Base-by-base conservation (phyloP, 1,140 invertebrate genomes). In the Stegodyphus dumicola region DNA sequence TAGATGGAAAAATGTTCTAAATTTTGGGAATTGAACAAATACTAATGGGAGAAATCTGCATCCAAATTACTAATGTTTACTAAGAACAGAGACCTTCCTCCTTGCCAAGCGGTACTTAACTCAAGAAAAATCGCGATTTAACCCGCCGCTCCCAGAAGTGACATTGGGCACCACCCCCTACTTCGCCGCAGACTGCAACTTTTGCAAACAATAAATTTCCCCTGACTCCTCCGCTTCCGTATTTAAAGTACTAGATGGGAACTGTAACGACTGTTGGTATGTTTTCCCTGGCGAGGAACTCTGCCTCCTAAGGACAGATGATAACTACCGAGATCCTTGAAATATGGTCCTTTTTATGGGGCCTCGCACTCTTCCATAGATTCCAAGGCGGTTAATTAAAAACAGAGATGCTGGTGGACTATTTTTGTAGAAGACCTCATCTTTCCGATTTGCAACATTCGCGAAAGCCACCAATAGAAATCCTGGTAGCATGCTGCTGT, bases 231-330 rank as follows among this genome's bases (percentile, higher is more conserved):
- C 13, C 51, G 51, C 66, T 79, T 79, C 66, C 77, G 66, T 54
- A 79, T 79, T 79, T 70, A 79, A 79, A 79, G 65, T 79, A 79
- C 77, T 65, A 65, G 56, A 65, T 79, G 52, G 66, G 52, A 70
- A 70, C 66, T 56, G n/a, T 70, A 70, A 79, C 66, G 77, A 69
- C 77, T 33, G 60, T 6, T 54, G 67, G 77, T 48, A 70, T 79
- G 10, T 67, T 54, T 78, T 51, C 64, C 51, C 77, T 70, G 70
- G 70, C 70, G 9, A 65, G 65, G 33, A 51, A 13, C 48, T 52
- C 70, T 73, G 13, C 65, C 17, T 15, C 17, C 10, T n/a, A 17
- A 53, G 77, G 66, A 79, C 77, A 79, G 51, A 56, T 51, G 52
- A 70, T 79, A 79, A 79, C 51, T 79, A 70, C 77, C 77, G 9